Conservation (phyloP, 2,797 vertebrate genomes). For the Clarias laeviceps region DNA sequence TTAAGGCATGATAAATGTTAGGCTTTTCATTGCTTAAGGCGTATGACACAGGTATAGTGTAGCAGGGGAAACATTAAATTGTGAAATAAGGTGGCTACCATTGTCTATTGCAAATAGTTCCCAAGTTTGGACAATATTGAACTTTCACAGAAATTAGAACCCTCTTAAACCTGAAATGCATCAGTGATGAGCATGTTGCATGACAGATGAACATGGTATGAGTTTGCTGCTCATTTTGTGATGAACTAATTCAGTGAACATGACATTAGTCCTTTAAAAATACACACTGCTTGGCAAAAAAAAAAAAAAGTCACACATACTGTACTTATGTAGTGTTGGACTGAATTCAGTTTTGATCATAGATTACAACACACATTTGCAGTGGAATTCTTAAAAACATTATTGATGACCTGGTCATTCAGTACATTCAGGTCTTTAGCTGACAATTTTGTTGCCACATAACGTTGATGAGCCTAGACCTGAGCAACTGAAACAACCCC, state of each 20-base stretch:
- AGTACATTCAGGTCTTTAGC: no score
- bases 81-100: not conserved
- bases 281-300: no score
- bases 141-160: slow-evolving; percentile 19
- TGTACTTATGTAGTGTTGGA: no score
- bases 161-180: slow-evolving; percentile 7
- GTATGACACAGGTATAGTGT: not conserved
- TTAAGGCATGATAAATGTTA: not conserved
- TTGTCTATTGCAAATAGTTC: not conserved
- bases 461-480: no score
- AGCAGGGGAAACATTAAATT: not conserved
- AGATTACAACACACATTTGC: no score
- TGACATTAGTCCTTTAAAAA: not conserved
- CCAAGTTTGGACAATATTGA: not conserved
- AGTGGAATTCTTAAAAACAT: no score
- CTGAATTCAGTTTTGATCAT: no score
- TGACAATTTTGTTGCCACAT: no score
- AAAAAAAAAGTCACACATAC: no score
- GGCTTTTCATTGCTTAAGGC: not conserved
- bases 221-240: not conserved
- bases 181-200: slow-evolving; percentile 33
- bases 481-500: no score
- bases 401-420: no score
- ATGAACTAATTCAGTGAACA: slow-evolving; percentile 11
- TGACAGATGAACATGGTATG: slow-evolving; percentile 26